These are phyloP conservation scores for Scaptomyza cyrtandrae DNA, from an alignment of 2,888 invertebrate genomes.

Conservation along the genomic window DNA sequence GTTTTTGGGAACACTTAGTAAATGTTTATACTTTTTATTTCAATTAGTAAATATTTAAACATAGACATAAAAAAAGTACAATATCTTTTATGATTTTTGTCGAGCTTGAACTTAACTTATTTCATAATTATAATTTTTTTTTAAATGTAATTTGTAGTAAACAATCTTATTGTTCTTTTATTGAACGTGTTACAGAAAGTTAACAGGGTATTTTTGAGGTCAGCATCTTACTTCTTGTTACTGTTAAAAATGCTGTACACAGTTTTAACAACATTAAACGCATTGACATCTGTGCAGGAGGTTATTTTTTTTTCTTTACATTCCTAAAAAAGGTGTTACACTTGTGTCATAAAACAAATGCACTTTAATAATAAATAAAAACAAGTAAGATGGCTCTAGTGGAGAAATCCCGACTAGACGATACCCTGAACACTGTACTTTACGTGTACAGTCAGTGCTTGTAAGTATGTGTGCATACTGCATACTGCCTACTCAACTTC, in stretches of 20 bases:
- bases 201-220: neutral
- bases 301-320: neutral
- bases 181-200: neutral
- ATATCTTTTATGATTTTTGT: neutral
- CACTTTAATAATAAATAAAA: neutral
- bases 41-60: too few relatives aligned
- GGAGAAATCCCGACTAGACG: too few relatives aligned
- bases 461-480: too few relatives aligned
- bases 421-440: too few relatives aligned
- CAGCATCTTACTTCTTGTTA: neutral
- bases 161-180: too few relatives aligned
- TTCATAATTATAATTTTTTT: too few relatives aligned
- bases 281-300: slow-evolving; percentile 5
- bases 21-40: too few relatives aligned
- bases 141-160: too few relatives aligned
- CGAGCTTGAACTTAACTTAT: neutral
- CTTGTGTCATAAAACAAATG: neutral
- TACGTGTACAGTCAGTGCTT: too few relatives aligned
- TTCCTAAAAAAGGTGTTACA: neutral
- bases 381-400: too few relatives aligned
- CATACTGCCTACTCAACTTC: too few relatives aligned
- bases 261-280: slow-evolving; percentile 2
- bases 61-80: neutral
- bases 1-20: neutral
- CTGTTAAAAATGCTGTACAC: too few relatives aligned